A percentile compares a stretch with the other conserved stretches of the same genome.
Conservation (phyloP, 2,888 invertebrate species). For the Ditylenchus weischeri region DNA sequence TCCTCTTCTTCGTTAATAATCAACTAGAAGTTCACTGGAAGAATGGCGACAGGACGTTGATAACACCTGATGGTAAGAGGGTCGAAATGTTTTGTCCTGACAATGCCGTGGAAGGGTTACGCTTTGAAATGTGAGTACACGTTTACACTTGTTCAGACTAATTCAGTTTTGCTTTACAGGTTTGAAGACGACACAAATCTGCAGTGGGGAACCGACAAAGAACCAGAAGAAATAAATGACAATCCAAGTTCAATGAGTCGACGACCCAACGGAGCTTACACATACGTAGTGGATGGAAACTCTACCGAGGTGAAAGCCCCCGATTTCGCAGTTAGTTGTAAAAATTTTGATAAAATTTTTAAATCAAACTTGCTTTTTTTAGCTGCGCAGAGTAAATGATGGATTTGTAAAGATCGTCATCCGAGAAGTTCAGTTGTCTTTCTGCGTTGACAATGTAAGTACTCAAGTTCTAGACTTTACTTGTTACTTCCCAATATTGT, state of each 20-base stretch:
- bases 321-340: neutral
- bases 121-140: neutral
- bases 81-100: conserved; percentile 5
- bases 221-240: neutral
- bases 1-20: neutral
- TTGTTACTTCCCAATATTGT: too few relatives aligned
- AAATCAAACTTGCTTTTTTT: neutral
- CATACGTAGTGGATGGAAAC: too few relatives aligned
- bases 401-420: conserved; percentile 1
- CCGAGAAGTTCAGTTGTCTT: neutral
- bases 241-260: conserved; percentile 3
- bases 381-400: conserved; percentile 1
- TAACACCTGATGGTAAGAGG: neutral
- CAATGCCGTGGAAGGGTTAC: neutral
- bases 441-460: neutral
- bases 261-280: neutral
- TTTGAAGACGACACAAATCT: neutral
- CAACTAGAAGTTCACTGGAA: conserved; percentile 6
- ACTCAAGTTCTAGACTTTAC: too few relatives aligned
- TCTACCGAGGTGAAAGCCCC: too few relatives aligned
- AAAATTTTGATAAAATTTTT: neutral
- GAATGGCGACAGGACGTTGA: neutral
- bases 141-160: neutral
- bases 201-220: neutral
- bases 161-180: neutral